Evolutionary conservation across 1,140 invertebrate genomes (phyloP).

Genomic region (Whitmania pigra): DNA sequence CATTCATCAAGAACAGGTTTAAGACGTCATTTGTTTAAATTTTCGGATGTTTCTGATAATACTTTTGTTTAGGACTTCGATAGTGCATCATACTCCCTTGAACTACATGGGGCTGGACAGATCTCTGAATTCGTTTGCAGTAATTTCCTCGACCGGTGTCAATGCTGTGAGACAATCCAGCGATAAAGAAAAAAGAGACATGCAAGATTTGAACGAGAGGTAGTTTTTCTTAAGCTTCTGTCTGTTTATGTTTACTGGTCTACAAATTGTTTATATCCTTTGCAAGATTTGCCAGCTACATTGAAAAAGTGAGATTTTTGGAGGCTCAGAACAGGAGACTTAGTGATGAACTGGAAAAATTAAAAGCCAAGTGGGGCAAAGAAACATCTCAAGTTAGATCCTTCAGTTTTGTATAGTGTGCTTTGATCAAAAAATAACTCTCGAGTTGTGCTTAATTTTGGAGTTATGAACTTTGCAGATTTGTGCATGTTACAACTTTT

Average conservation of each 20-base stretch:
- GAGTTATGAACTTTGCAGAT: neutral
- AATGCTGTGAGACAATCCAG: slow-evolving; percentile 39
- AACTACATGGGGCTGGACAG: no score
- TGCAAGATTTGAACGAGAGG: slow-evolving; percentile 28
- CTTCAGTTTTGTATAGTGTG: neutral
- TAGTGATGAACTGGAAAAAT: slow-evolving; percentile 24
- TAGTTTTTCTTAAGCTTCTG: neutral
- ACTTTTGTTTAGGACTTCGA: no score
- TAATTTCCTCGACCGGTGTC: slow-evolving; percentile 38
- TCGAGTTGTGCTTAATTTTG: no score
- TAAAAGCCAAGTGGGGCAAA: slow-evolving; percentile 25
- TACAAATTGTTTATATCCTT: neutral
- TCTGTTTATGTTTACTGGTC: slow-evolving; percentile 26
- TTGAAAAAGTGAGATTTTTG: slow-evolving; percentile 26
- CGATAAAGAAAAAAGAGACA: slow-evolving; percentile 34
- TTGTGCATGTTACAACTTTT: neutral
- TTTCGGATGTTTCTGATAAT: no score
- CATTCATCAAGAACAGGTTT: neutral
- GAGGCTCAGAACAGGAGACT: slow-evolving; percentile 26
- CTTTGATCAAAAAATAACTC: no score
- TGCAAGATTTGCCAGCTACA: slow-evolving; percentile 26
- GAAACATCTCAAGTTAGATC: slow-evolving; percentile 19
- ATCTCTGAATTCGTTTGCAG: slow-evolving; percentile 21
- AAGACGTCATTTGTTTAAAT: neutral
- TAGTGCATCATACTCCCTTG: no score